A percentile compares a stretch with the other conserved stretches of the same genome.
Evolutionary conservation across 2,797 vertebrate genomes (phyloP).

Genomic region (Platalea minor): DNA sequence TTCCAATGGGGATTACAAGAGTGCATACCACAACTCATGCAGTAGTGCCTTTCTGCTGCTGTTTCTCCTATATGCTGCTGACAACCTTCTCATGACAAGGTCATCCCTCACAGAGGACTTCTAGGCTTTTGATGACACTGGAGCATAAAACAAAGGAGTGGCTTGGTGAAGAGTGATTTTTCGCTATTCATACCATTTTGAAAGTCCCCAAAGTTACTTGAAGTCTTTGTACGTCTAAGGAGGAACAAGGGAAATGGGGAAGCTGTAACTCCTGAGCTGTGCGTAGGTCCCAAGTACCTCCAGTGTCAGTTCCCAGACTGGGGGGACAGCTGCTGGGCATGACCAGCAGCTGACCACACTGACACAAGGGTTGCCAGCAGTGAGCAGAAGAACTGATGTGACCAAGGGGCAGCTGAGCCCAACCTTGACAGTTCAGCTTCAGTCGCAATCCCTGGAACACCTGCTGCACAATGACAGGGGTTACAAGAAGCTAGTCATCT

Average conservation of each 20-base stretch:
- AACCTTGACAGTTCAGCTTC: not conserved
- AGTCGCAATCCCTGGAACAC: fast-evolving
- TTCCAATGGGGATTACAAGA: not conserved
- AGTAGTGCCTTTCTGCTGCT: not conserved
- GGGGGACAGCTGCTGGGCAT: not conserved
- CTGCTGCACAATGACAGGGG: fast-evolving
- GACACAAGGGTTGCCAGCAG: not conserved
- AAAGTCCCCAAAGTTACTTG: not conserved
- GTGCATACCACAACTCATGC: not conserved
- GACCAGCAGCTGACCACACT: too few relatives aligned
- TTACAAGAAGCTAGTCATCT: not conserved
- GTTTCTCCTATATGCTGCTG: not conserved
- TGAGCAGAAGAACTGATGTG: not conserved
- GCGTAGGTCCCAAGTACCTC: fast-evolving
- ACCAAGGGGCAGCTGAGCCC: fast-evolving
- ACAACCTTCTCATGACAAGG: fast-evolving
- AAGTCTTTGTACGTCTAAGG: not conserved
- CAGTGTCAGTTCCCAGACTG: not conserved
- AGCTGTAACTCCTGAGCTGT: not conserved
- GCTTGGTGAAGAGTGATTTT: not conserved
- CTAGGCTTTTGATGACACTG: not conserved
- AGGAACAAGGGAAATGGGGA: not conserved
- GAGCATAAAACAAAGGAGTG: not conserved
- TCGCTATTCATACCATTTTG: not conserved
- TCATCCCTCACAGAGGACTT: not conserved